Evolutionary conservation across 1,140 invertebrate genomes (phyloP).

Genomic region (Cephus cinctus): DNA sequence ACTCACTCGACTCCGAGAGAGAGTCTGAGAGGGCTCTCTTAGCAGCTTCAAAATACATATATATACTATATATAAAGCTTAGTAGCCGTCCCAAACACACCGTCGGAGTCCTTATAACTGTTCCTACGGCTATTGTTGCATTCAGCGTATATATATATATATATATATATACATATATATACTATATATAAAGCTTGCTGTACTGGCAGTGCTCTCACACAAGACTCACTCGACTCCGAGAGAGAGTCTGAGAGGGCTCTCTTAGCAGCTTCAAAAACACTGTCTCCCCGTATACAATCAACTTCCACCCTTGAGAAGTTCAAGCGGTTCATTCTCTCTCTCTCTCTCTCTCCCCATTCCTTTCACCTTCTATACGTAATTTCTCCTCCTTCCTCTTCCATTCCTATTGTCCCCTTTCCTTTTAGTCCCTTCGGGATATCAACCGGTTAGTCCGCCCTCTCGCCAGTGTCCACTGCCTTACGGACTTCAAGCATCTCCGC

Average conservation of each 20-base stretch:
- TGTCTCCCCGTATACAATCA: conserved; percentile 25
- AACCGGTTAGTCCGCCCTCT: conserved; percentile 15
- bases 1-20: conserved; percentile 24
- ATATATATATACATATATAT: no score
- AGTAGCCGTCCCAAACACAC: no score
- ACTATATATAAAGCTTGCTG: no score
- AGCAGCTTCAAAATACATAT: conserved; percentile 26
- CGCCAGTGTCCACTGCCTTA: conserved; percentile 14
- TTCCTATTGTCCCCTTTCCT: conserved; percentile 1
- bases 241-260: conserved; percentile 29
- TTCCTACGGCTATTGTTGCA: no score
- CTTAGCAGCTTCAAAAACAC: conserved; percentile 23
- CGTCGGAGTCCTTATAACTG: no score
- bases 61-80: no score
- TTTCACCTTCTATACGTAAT: conserved; percentile 5
- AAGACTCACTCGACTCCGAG: conserved; percentile 27
- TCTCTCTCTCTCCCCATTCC: not conserved
- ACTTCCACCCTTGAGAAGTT: no score
- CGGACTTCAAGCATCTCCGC: not conserved
- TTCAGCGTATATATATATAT: no score
- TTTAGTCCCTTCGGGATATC: conserved; percentile 8
- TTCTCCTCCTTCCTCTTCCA: not conserved
- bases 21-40: conserved; percentile 28
- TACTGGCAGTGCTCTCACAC: no score
- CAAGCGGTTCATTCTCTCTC: no score